Conservation (phyloP, 2,888 invertebrate species). For the Morpho deidamia region DNA sequence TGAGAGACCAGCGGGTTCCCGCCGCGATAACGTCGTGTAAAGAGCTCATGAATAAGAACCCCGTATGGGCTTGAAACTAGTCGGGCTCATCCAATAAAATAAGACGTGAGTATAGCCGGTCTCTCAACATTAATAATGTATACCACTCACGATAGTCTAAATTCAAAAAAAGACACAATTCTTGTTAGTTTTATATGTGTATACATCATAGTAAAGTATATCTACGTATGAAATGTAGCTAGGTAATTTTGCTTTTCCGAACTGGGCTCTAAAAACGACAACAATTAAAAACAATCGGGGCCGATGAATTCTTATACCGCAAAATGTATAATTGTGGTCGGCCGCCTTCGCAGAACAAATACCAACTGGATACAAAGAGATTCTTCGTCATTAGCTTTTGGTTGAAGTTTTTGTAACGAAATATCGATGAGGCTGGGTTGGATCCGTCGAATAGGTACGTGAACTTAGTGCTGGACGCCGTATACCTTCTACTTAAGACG, state of each 20-base stretch:
- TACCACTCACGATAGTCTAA: too few species aligned
- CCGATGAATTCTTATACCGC: conserved; percentile 22
- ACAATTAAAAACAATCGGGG: conserved; percentile 26
- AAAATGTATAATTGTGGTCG: conserved; percentile 32
- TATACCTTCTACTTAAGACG: neutral
- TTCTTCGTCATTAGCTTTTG: conserved; percentile 34
- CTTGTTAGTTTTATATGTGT: too few species aligned
- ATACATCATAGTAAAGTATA: too few species aligned
- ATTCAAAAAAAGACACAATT: too few species aligned
- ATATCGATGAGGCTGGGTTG: conserved; percentile 28
- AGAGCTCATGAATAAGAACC: too few species aligned
- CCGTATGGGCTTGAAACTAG: too few species aligned
- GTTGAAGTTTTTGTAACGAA: conserved; percentile 28
- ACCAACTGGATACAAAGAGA: conserved; percentile 32
- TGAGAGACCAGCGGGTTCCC: too few species aligned
- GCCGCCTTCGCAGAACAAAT: conserved; percentile 34
- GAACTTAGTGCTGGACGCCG: conserved; percentile 1
- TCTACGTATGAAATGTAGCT: conserved; percentile 5
- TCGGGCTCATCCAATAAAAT: too few species aligned
- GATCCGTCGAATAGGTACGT: conserved; percentile 16
- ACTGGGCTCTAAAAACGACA: conserved; percentile 12
- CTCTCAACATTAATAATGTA: too few species aligned
- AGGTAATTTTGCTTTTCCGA: conserved; percentile 7
- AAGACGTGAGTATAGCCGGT: too few species aligned
- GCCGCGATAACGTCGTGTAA: too few species aligned